A percentile compares a stretch with the other conserved stretches of the same genome.
These are phyloP conservation scores for Lithosia quadra DNA, from an alignment of 2,888 invertebrate species.

Conservation along the genomic window DNA sequence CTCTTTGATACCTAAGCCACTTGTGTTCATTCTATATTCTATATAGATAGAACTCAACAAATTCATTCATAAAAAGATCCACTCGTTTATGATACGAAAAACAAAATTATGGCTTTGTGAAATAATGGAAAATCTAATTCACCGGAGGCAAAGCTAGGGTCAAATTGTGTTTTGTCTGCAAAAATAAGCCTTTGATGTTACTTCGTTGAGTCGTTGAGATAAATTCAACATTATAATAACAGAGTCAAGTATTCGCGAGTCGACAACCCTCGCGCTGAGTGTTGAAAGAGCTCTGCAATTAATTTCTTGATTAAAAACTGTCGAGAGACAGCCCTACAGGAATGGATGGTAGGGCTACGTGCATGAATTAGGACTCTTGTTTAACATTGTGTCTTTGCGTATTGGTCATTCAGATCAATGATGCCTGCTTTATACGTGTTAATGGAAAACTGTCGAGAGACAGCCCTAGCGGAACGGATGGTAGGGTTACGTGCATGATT, in stretches of 20 bases:
- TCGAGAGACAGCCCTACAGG: slow-evolving; percentile 17
- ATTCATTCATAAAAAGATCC: not conserved
- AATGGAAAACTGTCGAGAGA: slow-evolving; percentile 22
- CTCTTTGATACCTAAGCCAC: not conserved
- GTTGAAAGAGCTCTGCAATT: slow-evolving; percentile 16
- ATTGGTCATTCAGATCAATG: not conserved
- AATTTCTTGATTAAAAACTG: slow-evolving; percentile 26
- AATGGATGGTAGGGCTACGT: not conserved
- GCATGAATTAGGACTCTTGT: not conserved
- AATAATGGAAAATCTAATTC: slow-evolving; percentile 35
- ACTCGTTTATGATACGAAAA: not conserved
- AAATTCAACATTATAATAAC: slow-evolving; percentile 39
- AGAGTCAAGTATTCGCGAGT: slow-evolving; percentile 24
- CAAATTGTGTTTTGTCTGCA: slow-evolving; percentile 21
- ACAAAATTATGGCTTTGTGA: slow-evolving; percentile 17
- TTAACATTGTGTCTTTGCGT: not conserved
- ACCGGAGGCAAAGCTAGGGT: slow-evolving; percentile 14
- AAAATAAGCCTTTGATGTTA: slow-evolving; percentile 37
- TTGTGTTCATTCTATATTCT: not conserved
- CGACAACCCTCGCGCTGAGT: slow-evolving; percentile 31
- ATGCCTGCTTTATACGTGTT: not conserved
- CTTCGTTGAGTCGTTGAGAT: slow-evolving; percentile 8
- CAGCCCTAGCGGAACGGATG: slow-evolving; percentile 10
- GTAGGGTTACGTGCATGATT: not conserved
- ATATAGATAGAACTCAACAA: not conserved